Conservation (phyloP, 1,140 invertebrate genomes). For the Myzus persicae region DNA sequence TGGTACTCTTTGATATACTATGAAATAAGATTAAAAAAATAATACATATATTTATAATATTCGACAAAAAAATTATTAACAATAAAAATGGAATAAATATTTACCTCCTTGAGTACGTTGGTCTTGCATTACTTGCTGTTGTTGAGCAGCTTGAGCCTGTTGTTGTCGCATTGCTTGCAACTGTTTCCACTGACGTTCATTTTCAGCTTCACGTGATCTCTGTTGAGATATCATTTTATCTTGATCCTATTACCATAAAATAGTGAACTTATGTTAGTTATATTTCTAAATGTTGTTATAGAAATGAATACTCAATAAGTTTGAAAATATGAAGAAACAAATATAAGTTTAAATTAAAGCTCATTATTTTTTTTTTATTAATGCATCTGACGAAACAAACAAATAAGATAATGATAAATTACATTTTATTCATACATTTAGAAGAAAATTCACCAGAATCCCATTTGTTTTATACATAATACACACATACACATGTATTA, state of each 20-base stretch:
- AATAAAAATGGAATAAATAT: not conserved
- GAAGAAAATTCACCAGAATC: conserved; percentile 35
- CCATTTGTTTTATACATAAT: not conserved
- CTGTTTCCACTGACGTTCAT: conserved; percentile 87
- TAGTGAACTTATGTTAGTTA: conserved; percentile 24
- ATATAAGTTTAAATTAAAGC: conserved; percentile 39
- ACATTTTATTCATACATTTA: conserved; percentile 15
- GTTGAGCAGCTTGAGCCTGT: conserved; percentile 76
- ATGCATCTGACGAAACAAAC: conserved; percentile 17
- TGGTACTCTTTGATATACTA: conserved; percentile 55
- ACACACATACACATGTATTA: conserved; percentile 1
- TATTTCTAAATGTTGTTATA: not conserved
- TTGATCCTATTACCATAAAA: conserved; percentile 69
- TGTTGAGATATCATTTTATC: conserved; percentile 72
- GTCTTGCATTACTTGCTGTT: conserved; percentile 80
- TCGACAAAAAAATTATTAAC: not conserved
- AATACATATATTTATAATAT: conserved; percentile 34
- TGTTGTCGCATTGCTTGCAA: conserved; percentile 81
- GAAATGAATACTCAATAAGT: not conserved
- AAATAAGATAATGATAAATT: conserved; percentile 23
- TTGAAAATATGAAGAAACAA: conserved; percentile 40
- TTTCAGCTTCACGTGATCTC: conserved; percentile 79
- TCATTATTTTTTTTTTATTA: conserved; percentile 26
- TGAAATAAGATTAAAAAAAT: not conserved
- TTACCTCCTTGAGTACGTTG: conserved; percentile 68